Evolutionary conservation across 2,113 vertebrate species (phyloP), one percentile per base, ranked within the genome.

Genomic region (Xiphorhynchus elegans): DNA sequence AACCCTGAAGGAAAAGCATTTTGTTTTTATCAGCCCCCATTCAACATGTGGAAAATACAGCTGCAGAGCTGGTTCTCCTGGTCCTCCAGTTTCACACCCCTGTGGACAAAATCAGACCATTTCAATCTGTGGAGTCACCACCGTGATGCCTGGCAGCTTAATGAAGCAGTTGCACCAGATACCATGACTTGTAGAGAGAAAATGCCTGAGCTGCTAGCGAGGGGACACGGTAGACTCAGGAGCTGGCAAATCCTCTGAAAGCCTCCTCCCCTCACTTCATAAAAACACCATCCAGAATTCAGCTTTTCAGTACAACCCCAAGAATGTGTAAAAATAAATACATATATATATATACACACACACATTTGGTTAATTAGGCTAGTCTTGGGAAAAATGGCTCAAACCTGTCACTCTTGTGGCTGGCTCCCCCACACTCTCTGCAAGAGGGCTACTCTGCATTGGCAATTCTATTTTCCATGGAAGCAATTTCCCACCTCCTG

Each of bases 401-500:
- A 37, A 39, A 35, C 5, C 2, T 62, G 17, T 25, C 29, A 12
- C 7, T 72, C 16, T 11, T 58, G 17, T 19, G 16, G 7, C 28
- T 4, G 1, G 7, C 9, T n/a, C 14, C 17, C 10, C 20, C 11
- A 1, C 0, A 0, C 11, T 6, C 40, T 53, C 47, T 8, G 3
- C 1, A 0, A 2, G 0, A 68, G 20, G 15, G 17, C 3, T 3
- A 4, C 21, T 60, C 42, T 39, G 10, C 10, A 1, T 4, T 11
- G 39, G 15, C 16, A 74, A 13, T 44, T 46, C 19, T 21, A 3
- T 50, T 87, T 75, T 37, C 24, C 42, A 33, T 8, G 15, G 39
- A 62, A 84, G 12, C 1, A 3, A 46, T 33, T 67, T 40, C 39
- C 11, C 1, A 0, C 11, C 0, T 0, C 0, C 1, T 6, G 0